Percentiles rank a stretch among this genome's conserved stretches.
Evolutionary conservation across 1,140 invertebrate species (phyloP).

Genomic region (Spodoptera frugiperda): DNA sequence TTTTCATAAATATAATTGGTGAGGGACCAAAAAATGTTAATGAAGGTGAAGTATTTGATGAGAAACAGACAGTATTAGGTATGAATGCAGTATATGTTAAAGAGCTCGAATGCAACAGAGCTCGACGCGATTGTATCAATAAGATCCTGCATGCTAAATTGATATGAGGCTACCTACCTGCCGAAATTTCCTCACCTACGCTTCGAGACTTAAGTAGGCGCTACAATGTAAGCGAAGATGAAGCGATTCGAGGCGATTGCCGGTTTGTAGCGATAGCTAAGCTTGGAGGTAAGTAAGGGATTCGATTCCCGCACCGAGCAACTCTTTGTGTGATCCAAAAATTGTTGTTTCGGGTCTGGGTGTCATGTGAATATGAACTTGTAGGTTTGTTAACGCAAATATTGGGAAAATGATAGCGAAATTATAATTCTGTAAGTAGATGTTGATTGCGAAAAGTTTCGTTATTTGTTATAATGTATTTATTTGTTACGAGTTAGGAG

Average conservation of each 20-base stretch:
- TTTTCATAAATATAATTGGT: slow-evolving; percentile 16
- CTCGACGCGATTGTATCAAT: slow-evolving; percentile 65
- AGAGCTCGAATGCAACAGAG: slow-evolving; percentile 60
- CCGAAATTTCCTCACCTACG: slow-evolving; percentile 81
- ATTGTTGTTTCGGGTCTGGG: too few relatives aligned
- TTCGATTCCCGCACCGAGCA: too few relatives aligned
- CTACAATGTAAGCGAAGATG: slow-evolving; percentile 18
- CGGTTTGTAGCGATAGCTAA: too few relatives aligned
- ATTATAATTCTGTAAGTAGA: too few relatives aligned
- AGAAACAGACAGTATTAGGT: background rate
- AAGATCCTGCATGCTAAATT: slow-evolving; percentile 65
- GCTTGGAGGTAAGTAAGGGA: too few relatives aligned
- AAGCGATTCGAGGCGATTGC: background rate
- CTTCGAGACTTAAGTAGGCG: slow-evolving; percentile 40
- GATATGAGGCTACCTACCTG: slow-evolving; percentile 79
- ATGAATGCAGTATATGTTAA: background rate
- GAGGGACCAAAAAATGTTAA: slow-evolving; percentile 9
- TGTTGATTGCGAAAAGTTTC: too few relatives aligned
- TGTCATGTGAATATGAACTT: too few relatives aligned
- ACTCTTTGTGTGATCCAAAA: too few relatives aligned
- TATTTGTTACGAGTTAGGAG: too few relatives aligned
- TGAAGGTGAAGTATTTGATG: slow-evolving; percentile 7
- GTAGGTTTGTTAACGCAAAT: too few relatives aligned
- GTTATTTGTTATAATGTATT: too few relatives aligned
- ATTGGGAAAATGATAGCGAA: too few relatives aligned